A percentile compares a stretch with the other conserved stretches of the same genome.
phyloP scores from a whole-genome alignment of 2,888 invertebrate species.

The Microplitis manilae region DNA sequence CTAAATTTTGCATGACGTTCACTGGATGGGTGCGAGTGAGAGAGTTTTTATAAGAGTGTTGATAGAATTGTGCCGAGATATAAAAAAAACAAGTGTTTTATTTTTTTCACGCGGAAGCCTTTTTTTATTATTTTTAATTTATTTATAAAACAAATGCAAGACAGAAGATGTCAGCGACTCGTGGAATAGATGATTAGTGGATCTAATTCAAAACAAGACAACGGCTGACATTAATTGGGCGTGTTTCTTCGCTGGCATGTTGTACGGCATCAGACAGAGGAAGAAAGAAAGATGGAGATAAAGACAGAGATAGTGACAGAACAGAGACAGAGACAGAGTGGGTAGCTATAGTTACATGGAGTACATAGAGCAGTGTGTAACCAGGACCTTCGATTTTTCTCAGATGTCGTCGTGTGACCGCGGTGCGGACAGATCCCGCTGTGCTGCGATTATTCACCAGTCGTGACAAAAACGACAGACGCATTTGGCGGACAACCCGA shows the following conservation, averaged over 20 bases:
- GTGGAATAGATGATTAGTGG: background rate
- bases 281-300: background rate
- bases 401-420: constrained; percentile 36
- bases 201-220: background rate
- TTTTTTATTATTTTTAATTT: background rate
- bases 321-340: background rate
- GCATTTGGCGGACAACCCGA: constrained; percentile 55
- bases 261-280: background rate
- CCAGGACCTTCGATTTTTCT: constrained; percentile 44
- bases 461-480: constrained; percentile 54
- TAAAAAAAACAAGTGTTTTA: background rate
- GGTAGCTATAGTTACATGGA: constrained; percentile 5
- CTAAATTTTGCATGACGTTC: background rate
- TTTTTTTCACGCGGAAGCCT: too few species aligned
- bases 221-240: constrained; percentile 29
- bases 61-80: background rate
- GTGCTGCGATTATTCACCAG: constrained; percentile 51
- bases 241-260: constrained; percentile 10
- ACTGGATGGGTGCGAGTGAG: too few species aligned
- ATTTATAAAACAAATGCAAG: background rate
- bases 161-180: background rate
- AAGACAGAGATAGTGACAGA: background rate
- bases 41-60: background rate
- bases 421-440: constrained; percentile 47
- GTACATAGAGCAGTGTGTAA: constrained; percentile 36